These are phyloP conservation scores for Psittacula cyanocephala DNA, from an alignment of 2,113 vertebrate genomes.

Conservation along the genomic window DNA sequence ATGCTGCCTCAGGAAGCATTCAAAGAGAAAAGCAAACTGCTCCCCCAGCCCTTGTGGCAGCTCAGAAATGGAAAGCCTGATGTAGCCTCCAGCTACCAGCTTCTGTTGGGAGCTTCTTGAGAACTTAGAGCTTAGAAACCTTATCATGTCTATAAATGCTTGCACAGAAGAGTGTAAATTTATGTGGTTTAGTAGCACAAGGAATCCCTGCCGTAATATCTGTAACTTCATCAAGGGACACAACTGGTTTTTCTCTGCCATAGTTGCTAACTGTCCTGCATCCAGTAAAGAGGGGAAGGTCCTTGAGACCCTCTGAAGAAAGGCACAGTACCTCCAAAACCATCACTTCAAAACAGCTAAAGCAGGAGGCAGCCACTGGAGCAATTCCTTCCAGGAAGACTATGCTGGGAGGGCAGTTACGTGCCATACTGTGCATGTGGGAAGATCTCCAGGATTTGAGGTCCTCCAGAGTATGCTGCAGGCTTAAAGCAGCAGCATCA, in stretches of 20 bases:
- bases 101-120: background rate
- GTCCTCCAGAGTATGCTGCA: background rate
- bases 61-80: background rate
- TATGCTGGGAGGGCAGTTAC: fast-evolving
- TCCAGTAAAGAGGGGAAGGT: background rate
- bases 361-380: background rate
- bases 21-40: background rate
- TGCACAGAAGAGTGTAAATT: background rate
- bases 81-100: background rate
- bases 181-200: background rate
- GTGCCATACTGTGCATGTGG: background rate
- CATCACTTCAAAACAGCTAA: background rate
- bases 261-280: background rate
- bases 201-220: background rate
- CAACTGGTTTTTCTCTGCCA: background rate
- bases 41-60: background rate
- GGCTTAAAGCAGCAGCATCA: background rate
- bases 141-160: background rate
- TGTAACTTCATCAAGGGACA: background rate
- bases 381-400: background rate
- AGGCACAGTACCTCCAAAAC: background rate
- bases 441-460: background rate
- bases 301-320: background rate
- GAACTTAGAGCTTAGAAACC: background rate
- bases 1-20: background rate